Base-by-base conservation (phyloP, 2,888 invertebrate species). In the Pandemis heparana region DNA sequence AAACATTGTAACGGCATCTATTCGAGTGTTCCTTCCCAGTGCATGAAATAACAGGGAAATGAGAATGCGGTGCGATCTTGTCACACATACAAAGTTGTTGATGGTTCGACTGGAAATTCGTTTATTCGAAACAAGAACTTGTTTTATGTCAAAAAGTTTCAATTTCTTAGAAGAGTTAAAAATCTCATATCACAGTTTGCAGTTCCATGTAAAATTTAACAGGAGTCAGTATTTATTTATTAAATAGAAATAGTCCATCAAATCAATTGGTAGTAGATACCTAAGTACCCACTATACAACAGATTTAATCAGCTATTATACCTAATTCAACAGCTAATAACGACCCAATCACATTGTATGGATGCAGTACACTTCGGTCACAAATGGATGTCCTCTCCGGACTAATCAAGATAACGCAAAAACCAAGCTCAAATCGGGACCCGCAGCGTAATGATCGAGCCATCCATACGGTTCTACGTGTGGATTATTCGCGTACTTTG, bases 381-480 rank as follows among this genome's bases (percentile, higher is more conserved):
- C 56, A 56, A 56, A 56, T 56, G 18, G 12, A 23, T 23, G 23
- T 56, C 23, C 23, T 56, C 23, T 53, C 16, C 53, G 18, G 9
- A 53, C 16, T 56, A 56, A 56, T 56, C 56, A 56, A 62, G 70
- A 12, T 23, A 23, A 41, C 53, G 23, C 60, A 48, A 70, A 65
- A 60, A 59, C 41, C 53, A 68, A 18, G 32, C 43, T 14, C 18
- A 65, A 74, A 61, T 41, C 48, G 12, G 16, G 51, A 41, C 48
- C 53, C 53, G 18, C 53, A 53, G 53, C 43, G 7, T n/a, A 70
- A n/a, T 64, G 48, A 59, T 56, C 59, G 53, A 63, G n/a, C 56
- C 48, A 39, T 38, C 67, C 60, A 68, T 71, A 71, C 67, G 71
- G 63, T 75, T 60, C 67, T 39, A 23, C 67, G 68, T 43, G 46